A percentile compares a stretch with the other conserved stretches of the same genome.
These are phyloP conservation scores for Hippocampus zosterae DNA, from an alignment of 2,113 vertebrate species.

Conservation along the genomic window DNA sequence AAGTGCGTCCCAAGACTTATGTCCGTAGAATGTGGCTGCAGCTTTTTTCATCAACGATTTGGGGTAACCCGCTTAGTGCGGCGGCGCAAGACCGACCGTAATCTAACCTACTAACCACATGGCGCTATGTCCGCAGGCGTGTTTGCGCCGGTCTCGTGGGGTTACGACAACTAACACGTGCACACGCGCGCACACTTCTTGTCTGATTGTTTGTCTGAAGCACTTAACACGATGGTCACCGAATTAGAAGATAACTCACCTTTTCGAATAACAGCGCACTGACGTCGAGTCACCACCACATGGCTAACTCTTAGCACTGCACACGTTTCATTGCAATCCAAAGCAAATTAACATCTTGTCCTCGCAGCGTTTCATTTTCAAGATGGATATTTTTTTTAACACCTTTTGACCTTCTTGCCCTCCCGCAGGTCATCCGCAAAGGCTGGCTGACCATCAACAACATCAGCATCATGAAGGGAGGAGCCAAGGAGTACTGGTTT, in stretches of 20 bases:
- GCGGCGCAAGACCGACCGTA: slow-evolving; percentile 47
- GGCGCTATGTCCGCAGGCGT: slow-evolving; percentile 28
- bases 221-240: slow-evolving; percentile 53
- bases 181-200: slow-evolving; percentile 1
- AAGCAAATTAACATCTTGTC: background rate
- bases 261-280: slow-evolving; percentile 43
- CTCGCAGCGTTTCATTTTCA: background rate
- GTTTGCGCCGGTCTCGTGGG: slow-evolving; percentile 33
- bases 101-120: slow-evolving; percentile 61
- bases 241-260: slow-evolving; percentile 45
- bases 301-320: slow-evolving; percentile 32
- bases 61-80: slow-evolving; percentile 65
- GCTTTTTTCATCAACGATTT: slow-evolving; percentile 18
- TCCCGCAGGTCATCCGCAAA: slow-evolving; percentile 87
- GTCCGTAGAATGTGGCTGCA: background rate
- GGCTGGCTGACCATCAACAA: slow-evolving; percentile 94
- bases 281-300: slow-evolving; percentile 34
- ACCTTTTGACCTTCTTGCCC: slow-evolving; percentile 9
- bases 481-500: slow-evolving; percentile 89
- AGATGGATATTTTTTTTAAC: background rate
- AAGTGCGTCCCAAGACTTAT: background rate
- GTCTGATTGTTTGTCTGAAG: slow-evolving; percentile 29
- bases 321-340: slow-evolving; percentile 20
- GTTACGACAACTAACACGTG: slow-evolving; percentile 38
- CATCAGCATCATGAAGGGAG: slow-evolving; percentile 89